Evolutionary conservation across 2,797 vertebrate species (phyloP).

Genomic region (Microchirus variegatus): DNA sequence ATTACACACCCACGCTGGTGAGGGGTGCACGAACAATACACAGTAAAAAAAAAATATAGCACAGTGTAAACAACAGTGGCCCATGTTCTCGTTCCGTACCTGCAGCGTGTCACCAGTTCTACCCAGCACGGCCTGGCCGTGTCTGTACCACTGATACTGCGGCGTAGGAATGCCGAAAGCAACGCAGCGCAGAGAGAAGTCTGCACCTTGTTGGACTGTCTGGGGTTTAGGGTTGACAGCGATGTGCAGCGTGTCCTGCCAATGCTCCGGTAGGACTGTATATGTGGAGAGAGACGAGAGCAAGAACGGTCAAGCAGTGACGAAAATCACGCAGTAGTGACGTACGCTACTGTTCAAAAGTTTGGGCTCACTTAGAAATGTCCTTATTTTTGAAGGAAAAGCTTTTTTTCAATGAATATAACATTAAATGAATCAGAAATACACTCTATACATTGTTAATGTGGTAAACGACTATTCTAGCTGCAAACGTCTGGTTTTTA

Average conservation of each 20-base stretch:
- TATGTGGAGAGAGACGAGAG: background rate
- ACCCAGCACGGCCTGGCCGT: conserved; percentile 78
- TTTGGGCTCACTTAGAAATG: no score
- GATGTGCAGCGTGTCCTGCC: conserved; percentile 84
- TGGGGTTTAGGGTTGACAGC: conserved; percentile 77
- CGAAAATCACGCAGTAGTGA: background rate
- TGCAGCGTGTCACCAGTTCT: conserved; percentile 73
- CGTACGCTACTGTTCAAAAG: no score
- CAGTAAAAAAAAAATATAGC: conserved; percentile 16
- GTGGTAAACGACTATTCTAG: no score
- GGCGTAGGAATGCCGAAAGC: conserved; percentile 86
- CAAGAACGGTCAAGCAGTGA: background rate
- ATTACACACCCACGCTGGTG: background rate
- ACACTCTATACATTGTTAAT: no score
- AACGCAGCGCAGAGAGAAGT: conserved; percentile 76
- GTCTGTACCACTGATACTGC: conserved; percentile 88
- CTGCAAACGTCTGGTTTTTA: no score
- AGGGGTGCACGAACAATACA: conserved; percentile 7
- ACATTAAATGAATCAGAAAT: no score
- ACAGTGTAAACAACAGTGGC: conserved; percentile 25
- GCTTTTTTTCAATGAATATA: no score
- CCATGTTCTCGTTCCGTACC: conserved; percentile 64
- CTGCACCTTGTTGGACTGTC: conserved; percentile 67
- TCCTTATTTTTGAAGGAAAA: no score
- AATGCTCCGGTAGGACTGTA: conserved; percentile 77